Base-by-base conservation (phyloP, 2,113 vertebrate genomes). In the Alethe castanea region DNA sequence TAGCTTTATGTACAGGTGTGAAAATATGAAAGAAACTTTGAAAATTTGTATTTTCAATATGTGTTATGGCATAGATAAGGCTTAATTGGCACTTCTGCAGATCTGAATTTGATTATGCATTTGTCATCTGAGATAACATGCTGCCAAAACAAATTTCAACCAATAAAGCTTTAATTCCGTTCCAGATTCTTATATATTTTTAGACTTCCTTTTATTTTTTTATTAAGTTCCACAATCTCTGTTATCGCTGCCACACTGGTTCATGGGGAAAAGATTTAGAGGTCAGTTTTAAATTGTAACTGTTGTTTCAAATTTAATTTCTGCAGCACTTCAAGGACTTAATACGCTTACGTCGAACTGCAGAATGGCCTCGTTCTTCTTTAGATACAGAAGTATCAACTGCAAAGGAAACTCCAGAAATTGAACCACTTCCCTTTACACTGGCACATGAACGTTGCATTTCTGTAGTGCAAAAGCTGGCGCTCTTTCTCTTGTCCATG, bases 291-390 rank as follows among this genome's bases (percentile, higher is more conserved):
- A 31, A 94, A 72, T 42, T 47, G 5, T 78, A 66, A 80, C 64
- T 81, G 13, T 52, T 96, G 16, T 84, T 96, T 96, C 44, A 48
- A 66, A 81, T 79, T 50, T 83, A 6, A 70, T 95, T 54, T 94
- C 19, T 95, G 16, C 95, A 99, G 99, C 99, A 99, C 97, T 99
- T 99, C 98, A 99, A 99, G 95, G 99, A 99, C 95, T 97, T 99
- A 86, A 99, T 99, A 97, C 99, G 99, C 33, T 97, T 99, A 93
- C 98, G 99, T 65, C 98, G 99, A 69, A 99, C 99, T 16, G 99
- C 99, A 22, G 99, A 99, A 64, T 99, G 99, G 99, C 99, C 99
- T 14, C 99, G 99, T 92, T 99, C 99, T 86, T 98, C 98, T 18
- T 94, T 99, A 97, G 99, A 99, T 89, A 98, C 99, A 1, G 99